Base-by-base conservation (phyloP, 2,797 vertebrate species). In the Muscicapa comitata region DNA sequence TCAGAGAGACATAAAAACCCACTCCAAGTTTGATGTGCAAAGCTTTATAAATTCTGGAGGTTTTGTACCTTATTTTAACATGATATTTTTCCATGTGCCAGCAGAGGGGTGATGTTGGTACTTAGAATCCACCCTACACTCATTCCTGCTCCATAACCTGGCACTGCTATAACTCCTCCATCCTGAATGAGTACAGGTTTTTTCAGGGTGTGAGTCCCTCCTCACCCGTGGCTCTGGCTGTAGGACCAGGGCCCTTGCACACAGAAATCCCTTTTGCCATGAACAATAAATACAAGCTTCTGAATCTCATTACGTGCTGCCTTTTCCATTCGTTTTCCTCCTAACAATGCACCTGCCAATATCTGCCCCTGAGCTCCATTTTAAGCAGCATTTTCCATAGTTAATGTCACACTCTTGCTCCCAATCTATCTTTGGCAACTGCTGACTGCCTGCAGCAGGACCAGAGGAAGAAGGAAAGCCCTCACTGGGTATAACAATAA, bases 321-420 rank as follows among this genome's bases (percentile, higher is more conserved):
- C 87, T 91, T 93, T 87, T 86, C 95, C 62, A 86, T 94, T 80
- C 12, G 4, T 92, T 94, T 94, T 80, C 72, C 91, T 81, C 88
- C 73, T 93, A 94, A 86, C 91, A 94, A 94, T 70, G 73, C 82
- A 67, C 58, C 94, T 96, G 94, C 95, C 93, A 88, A 91, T 94
- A 95, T 84, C 89, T 93, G 91, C 94, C 93, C 89, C 94, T 50
- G 63, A 96, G 93, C 85, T 89, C 78, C 55, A 37, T 91, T 93
- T 93, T 90, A 94, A 94, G 93, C 53, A 94, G 86, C 84, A 3
- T 95, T 96, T 97, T 91, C 94, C 91, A 76, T 68, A 74, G 80
- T 89, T 96, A 94, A 93, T 88, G 82, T 94, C 93, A 75, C 87
- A 55, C 93, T 83, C 82, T 57, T 67, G 73, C 85, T 95, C 91